Evolutionary conservation across 2,888 invertebrate species (phyloP), one percentile per base, ranked within the genome.

Genomic region (Coenonympha arcania): DNA sequence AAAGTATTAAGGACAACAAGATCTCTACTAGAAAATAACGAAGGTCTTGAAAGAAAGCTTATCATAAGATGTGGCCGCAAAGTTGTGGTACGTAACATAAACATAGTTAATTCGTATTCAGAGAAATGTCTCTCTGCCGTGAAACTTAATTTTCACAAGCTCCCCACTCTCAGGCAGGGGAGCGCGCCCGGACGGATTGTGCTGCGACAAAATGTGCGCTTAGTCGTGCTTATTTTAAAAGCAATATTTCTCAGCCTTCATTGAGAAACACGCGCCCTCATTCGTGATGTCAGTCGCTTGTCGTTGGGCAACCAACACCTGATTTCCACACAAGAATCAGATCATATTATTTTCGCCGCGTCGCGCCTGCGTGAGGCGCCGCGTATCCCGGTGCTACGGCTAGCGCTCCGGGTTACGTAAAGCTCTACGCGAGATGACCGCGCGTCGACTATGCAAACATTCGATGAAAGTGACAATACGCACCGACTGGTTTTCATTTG

Each of bases 181-280:
- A 36, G 44, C 44, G 26, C 31, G 39, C 48, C 57, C 50, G 43
- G 55, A 54, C 58, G 48, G 58, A 55, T 42, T 63, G 48, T 58
- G 56, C 58, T 65, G 65, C 66, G 68, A 79, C 73, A 78, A 76
- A 77, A 66, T 70, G 66, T 72, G 69, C 73, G 66, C 71, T 65
- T 68, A 76, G 71, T 80, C 80, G 82, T 84, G 79, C 76, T 79
- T 82, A 84, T 80, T 82, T 79, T 80, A 75, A 78, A 76, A 78
- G 75, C 77, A 79, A 79, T 66, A 73, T 84, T 85, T 83, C 82
- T 77, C 74, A 79, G 85, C 73, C 76, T 81, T 76, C 74, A 78
- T 85, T 84, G 82, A 78, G 84, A 81, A 83, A 86, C 72, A 71
- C 70, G 69, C 76, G 85, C 76, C 80, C 82, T 74, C 82, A 81